These are phyloP conservation scores for Aelia acuminata DNA, from an alignment of 2,888 invertebrate species.

Conservation along the genomic window DNA sequence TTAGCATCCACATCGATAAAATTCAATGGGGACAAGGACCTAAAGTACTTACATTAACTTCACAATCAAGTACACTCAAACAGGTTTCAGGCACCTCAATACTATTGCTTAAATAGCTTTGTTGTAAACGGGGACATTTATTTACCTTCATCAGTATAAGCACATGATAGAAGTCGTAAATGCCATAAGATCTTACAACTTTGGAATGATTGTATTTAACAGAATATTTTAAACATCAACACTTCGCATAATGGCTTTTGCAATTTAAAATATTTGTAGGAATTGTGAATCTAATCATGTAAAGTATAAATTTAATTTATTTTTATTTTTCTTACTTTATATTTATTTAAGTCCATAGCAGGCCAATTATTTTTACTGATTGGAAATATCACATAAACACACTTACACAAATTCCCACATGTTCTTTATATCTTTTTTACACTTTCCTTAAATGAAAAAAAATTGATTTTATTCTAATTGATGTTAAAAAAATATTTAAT, in stretches of 20 bases:
- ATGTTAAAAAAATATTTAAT: too few species aligned
- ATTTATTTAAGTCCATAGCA: too few species aligned
- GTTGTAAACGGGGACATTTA: not conserved
- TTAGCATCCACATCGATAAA: too few species aligned
- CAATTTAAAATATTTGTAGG: not conserved
- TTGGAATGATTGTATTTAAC: not conserved
- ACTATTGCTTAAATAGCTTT: not conserved
- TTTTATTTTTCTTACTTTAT: too few species aligned
- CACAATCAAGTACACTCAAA: not conserved
- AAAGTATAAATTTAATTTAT: not conserved
- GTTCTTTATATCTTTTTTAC: too few species aligned
- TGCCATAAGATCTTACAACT: not conserved
- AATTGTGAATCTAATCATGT: not conserved
- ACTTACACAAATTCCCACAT: too few species aligned
- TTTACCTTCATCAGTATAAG: not conserved
- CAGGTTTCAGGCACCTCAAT: not conserved
- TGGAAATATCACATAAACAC: too few species aligned
- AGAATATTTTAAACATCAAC: not conserved
- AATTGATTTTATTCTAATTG: too few species aligned
- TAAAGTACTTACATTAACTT: too few species aligned
- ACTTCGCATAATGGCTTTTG: not conserved
- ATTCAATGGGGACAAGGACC: not conserved
- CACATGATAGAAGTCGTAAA: not conserved
- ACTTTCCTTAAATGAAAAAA: too few species aligned
- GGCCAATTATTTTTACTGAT: too few species aligned